These are phyloP conservation scores for Cheilosia urbana DNA, from an alignment of 2,888 invertebrate genomes.

Conservation along the genomic window DNA sequence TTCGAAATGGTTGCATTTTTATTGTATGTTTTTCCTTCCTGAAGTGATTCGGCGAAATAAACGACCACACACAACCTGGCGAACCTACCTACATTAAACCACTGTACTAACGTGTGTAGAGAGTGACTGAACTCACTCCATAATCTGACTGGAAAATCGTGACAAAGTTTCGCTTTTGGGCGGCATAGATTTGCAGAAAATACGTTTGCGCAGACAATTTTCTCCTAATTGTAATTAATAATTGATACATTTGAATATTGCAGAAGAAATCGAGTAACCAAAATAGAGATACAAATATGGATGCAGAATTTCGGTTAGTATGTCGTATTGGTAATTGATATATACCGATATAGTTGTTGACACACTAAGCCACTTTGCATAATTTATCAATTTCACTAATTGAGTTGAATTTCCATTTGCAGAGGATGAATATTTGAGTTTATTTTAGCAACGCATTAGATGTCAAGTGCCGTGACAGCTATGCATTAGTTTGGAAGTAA, in stretches of 20 bases:
- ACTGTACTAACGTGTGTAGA: neutral
- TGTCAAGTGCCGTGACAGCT: neutral
- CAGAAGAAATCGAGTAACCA: slow-evolving; percentile 9
- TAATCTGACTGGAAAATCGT: slow-evolving; percentile 65
- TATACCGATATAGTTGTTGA: slow-evolving; percentile 36
- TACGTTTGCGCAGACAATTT: slow-evolving; percentile 41
- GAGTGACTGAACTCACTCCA: slow-evolving; percentile 48
- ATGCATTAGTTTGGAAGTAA: neutral
- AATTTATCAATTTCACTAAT: slow-evolving; percentile 62
- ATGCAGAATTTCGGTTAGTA: slow-evolving; percentile 66
- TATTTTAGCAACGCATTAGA: neutral
- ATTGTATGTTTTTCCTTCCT: slow-evolving; percentile 58
- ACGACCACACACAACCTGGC: neutral
- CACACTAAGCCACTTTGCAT: slow-evolving; percentile 68
- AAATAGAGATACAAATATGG: slow-evolving; percentile 45
- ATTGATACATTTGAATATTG: slow-evolving; percentile 43
- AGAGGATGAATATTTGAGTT: neutral
- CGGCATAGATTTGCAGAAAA: slow-evolving; percentile 33
- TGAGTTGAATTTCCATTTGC: slow-evolving; percentile 2
- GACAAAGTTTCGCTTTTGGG: slow-evolving; percentile 67
- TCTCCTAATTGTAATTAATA: slow-evolving; percentile 9
- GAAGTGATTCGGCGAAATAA: slow-evolving; percentile 28
- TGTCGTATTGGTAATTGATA: slow-evolving; percentile 61
- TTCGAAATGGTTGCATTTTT: slow-evolving; percentile 21
- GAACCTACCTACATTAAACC: slow-evolving; percentile 43